Conservation (phyloP, 1,140 invertebrate species). For the Andrena cerasifolii region DNA sequence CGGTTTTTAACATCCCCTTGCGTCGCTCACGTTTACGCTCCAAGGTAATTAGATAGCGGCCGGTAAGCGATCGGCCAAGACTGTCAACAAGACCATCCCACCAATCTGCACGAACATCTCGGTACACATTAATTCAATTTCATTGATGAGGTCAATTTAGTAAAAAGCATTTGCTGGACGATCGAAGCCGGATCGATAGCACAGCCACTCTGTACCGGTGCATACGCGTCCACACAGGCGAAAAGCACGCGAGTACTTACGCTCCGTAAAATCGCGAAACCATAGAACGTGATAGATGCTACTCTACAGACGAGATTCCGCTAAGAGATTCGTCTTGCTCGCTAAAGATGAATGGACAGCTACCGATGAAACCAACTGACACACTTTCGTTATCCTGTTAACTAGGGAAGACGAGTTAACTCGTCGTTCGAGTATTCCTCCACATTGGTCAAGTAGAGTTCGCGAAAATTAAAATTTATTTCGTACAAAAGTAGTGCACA, state of each 20-base stretch:
- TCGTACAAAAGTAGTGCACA: too few relatives aligned
- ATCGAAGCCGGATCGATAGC: slow-evolving; percentile 59
- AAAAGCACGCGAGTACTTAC: background rate
- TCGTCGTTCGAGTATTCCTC: too few relatives aligned
- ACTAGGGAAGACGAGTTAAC: too few relatives aligned
- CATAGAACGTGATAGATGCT: background rate
- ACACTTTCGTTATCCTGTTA: too few relatives aligned
- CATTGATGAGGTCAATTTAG: slow-evolving; percentile 67
- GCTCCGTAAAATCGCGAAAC: slow-evolving; percentile 4
- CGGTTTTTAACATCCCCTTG: background rate
- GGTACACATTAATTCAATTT: slow-evolving; percentile 69
- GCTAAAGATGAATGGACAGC: background rate
- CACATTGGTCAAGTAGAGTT: too few relatives aligned
- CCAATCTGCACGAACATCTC: slow-evolving; percentile 53
- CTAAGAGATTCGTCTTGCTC: background rate
- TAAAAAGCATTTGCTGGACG: slow-evolving; percentile 65
- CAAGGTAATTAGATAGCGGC: slow-evolving; percentile 61
- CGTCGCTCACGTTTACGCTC: slow-evolving; percentile 42
- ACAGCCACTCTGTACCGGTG: slow-evolving; percentile 30
- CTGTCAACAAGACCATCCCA: slow-evolving; percentile 66
- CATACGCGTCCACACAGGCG: slow-evolving; percentile 5
- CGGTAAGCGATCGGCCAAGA: slow-evolving; percentile 54
- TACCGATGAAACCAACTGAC: background rate
- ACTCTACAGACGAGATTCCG: background rate
- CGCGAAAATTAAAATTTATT: too few relatives aligned